phyloP scores from a whole-genome alignment of 2,113 vertebrate species.

The Hippolais icterina region DNA sequence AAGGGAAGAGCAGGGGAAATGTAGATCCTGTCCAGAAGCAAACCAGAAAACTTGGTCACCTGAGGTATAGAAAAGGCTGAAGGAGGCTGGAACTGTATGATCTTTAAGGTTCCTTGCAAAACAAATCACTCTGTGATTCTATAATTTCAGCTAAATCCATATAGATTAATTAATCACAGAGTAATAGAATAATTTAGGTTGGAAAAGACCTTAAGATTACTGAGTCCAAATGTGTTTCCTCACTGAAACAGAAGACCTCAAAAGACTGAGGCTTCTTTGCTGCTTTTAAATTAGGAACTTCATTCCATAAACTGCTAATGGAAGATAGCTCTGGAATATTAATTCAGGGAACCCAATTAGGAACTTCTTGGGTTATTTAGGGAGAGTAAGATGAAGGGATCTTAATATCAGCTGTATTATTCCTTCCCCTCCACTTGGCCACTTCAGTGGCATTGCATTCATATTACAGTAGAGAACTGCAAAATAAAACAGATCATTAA shows the following conservation, averaged over 20 bases:
- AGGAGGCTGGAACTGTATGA: neutral
- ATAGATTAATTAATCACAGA: neutral
- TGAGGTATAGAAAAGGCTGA: neutral
- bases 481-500: neutral
- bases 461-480: neutral
- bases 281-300: neutral
- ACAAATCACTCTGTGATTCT: neutral
- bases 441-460: neutral
- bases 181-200: neutral
- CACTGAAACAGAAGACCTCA: neutral
- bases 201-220: neutral
- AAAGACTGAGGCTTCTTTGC: neutral
- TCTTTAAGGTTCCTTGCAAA: neutral
- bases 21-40: neutral
- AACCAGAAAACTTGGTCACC: neutral
- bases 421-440: neutral
- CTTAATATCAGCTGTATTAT: neutral
- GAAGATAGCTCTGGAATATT: neutral
- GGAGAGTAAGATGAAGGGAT: neutral
- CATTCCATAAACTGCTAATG: neutral
- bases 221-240: neutral
- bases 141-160: neutral
- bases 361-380: neutral
- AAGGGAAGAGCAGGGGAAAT: neutral
- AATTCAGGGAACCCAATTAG: neutral